Evolutionary conservation across 2,888 invertebrate genomes (phyloP).

Genomic region (Caenorhabditis japonica): DNA sequence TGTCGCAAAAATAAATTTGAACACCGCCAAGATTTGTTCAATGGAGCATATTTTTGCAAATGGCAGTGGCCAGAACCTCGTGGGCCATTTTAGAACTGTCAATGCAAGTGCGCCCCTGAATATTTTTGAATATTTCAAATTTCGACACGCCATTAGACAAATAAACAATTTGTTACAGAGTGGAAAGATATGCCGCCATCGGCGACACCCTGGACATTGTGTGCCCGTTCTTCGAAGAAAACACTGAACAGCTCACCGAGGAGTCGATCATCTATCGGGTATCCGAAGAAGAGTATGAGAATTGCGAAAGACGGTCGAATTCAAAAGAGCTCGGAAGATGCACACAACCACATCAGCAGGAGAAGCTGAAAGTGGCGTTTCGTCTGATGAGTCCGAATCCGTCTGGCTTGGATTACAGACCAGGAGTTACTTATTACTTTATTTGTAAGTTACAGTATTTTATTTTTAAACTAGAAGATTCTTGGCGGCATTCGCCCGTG

Average conservation of each 20-base stretch:
- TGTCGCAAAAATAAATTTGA: too few species aligned
- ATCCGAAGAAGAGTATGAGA: slow-evolving; percentile 63
- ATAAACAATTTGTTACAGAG: slow-evolving; percentile 47
- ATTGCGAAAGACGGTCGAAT: slow-evolving; percentile 53
- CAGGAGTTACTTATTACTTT: slow-evolving; percentile 65
- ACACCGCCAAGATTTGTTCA: too few species aligned
- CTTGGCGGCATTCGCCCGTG: too few species aligned
- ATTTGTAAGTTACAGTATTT: slow-evolving; percentile 54
- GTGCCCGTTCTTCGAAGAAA: slow-evolving; percentile 59
- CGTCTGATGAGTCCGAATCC: slow-evolving; percentile 61
- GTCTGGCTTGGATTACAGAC: slow-evolving; percentile 60
- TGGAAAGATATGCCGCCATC: slow-evolving; percentile 63
- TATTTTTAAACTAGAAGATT: too few species aligned
- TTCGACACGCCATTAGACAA: too few species aligned
- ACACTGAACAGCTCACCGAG: slow-evolving; percentile 54
- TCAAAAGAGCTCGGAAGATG: slow-evolving; percentile 62
- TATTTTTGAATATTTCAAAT: too few species aligned
- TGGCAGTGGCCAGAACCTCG: too few species aligned
- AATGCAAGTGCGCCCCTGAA: too few species aligned
- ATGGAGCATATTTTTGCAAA: too few species aligned
- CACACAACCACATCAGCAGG: slow-evolving; percentile 54
- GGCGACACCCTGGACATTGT: slow-evolving; percentile 66
- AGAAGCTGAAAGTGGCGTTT: slow-evolving; percentile 63
- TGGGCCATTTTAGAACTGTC: too few species aligned
- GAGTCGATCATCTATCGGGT: slow-evolving; percentile 66